phyloP scores from a whole-genome alignment of 2,113 vertebrate species.

The Geococcyx californianus region DNA sequence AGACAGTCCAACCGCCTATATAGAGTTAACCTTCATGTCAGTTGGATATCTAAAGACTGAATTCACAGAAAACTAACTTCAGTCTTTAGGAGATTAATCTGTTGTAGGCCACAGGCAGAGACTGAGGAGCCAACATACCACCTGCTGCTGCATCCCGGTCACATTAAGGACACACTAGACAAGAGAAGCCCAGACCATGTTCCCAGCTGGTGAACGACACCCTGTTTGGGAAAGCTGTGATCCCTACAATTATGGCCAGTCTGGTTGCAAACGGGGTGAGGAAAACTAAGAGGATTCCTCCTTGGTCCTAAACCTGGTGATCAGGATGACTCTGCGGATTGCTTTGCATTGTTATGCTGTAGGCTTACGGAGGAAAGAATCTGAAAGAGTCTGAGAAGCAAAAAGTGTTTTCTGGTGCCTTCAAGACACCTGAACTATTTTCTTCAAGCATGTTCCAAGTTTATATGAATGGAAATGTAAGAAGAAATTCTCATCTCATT shows the following conservation, averaged over 20 bases:
- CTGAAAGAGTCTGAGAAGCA: background rate
- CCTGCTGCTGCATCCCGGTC: background rate
- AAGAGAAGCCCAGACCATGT: background rate
- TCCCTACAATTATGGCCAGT: background rate
- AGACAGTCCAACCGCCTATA: background rate
- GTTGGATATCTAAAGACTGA: background rate
- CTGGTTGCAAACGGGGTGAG: background rate
- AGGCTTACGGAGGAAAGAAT: background rate
- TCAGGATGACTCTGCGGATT: background rate
- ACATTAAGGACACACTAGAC: background rate
- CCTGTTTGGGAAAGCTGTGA: background rate
- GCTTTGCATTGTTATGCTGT: background rate
- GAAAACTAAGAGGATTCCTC: background rate
- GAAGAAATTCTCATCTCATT: background rate
- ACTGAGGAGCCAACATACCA: background rate
- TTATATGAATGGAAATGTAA: background rate
- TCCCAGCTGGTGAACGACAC: background rate
- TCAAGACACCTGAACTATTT: background rate
- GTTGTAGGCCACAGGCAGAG: background rate
- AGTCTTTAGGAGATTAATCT: background rate
- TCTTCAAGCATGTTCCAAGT: background rate
- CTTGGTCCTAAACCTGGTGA: background rate
- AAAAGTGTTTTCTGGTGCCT: background rate
- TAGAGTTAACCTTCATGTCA: background rate
- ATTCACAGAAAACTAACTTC: background rate